These are phyloP conservation scores for Stegana nigrithorax DNA, from an alignment of 2,888 invertebrate species.

Conservation along the genomic window DNA sequence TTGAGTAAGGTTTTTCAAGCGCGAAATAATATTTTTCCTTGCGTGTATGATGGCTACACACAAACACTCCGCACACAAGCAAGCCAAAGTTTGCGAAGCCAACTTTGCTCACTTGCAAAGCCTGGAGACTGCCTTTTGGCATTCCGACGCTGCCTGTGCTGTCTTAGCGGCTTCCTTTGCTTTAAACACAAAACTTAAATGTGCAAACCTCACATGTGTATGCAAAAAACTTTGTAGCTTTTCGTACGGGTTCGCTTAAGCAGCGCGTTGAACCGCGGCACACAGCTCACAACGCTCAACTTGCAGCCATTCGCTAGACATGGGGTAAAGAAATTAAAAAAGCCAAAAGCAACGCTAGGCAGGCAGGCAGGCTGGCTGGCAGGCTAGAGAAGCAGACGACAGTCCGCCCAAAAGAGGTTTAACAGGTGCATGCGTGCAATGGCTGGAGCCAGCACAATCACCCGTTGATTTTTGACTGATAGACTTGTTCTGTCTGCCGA, in stretches of 20 bases:
- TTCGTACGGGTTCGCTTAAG: slow-evolving; percentile 11
- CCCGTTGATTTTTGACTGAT: slow-evolving; percentile 49
- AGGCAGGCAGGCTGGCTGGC: too few species aligned
- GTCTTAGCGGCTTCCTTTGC: background rate
- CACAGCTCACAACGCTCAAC: background rate
- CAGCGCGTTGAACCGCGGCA: slow-evolving; percentile 12
- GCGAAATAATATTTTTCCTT: slow-evolving; percentile 13
- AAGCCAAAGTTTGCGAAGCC: background rate
- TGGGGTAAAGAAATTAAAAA: too few species aligned
- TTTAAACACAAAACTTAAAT: slow-evolving; percentile 6
- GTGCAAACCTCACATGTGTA: background rate
- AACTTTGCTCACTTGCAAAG: background rate
- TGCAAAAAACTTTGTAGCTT: background rate
- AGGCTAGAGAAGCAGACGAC: too few species aligned
- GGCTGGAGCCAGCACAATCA: slow-evolving; percentile 1
- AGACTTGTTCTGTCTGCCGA: slow-evolving; percentile 63
- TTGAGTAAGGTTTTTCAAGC: slow-evolving; percentile 10
- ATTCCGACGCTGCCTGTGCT: background rate
- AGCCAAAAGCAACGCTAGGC: too few species aligned
- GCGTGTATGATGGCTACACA: background rate
- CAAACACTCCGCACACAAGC: background rate
- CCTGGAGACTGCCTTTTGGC: background rate
- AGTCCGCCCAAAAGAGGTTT: too few species aligned
- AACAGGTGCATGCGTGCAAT: too few species aligned
- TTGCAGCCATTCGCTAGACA: too few species aligned